These are phyloP conservation scores for Chaetophractus vellerosus DNA, from an alignment of 2,797 vertebrate genomes.

Conservation along the genomic window DNA sequence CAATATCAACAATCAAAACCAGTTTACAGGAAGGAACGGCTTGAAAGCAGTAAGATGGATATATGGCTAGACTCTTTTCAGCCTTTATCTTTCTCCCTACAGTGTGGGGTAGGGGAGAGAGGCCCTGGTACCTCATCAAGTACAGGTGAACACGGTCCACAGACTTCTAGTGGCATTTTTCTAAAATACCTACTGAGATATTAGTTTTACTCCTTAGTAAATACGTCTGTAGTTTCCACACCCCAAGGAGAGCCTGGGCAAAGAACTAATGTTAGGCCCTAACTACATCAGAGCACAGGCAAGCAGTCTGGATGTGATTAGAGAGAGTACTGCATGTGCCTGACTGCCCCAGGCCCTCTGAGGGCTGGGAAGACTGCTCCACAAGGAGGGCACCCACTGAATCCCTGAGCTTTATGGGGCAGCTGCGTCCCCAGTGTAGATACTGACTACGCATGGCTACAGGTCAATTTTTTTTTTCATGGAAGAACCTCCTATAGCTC, in stretches of 20 bases:
- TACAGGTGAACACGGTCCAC: background rate
- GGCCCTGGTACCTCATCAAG: background rate
- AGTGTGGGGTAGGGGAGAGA: background rate
- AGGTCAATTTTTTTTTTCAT: conserved; percentile 72
- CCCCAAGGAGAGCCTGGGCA: background rate
- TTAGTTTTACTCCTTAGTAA: background rate
- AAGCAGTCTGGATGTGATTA: background rate
- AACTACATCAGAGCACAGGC: background rate
- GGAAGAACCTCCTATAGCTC: conserved; percentile 81
- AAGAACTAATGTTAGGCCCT: background rate
- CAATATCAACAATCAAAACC: background rate
- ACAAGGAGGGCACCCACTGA: background rate
- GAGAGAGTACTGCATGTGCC: background rate
- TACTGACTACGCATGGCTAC: background rate
- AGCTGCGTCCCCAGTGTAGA: conserved; percentile 66
- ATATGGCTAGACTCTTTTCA: background rate
- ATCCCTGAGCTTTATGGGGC: conserved; percentile 40
- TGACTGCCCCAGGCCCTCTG: background rate
- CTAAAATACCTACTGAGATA: background rate
- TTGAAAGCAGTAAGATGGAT: conserved; percentile 11
- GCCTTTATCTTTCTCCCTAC: background rate
- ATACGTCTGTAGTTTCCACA: background rate
- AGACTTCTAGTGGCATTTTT: background rate
- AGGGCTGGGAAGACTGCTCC: background rate
- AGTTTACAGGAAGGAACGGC: conserved; percentile 66